A percentile compares a stretch with the other conserved stretches of the same genome.
phyloP scores from a whole-genome alignment of 2,113 vertebrate species.

The Falcunculus frontatus region DNA sequence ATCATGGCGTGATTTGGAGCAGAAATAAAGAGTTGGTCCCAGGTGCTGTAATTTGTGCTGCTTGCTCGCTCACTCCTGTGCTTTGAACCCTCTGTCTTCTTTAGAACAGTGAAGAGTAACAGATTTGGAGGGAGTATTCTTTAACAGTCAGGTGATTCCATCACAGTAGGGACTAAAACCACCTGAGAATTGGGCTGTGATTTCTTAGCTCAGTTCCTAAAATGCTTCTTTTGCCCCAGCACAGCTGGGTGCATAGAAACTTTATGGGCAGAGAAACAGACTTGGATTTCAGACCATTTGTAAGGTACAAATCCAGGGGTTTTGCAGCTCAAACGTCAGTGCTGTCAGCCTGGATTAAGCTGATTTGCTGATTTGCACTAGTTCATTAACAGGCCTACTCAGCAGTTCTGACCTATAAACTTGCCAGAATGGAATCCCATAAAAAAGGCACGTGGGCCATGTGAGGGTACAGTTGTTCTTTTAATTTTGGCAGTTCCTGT shows the following conservation, averaged over 20 bases:
- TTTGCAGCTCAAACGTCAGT: not conserved
- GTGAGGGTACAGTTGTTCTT: not conserved
- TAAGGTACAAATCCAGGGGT: conserved; percentile 12
- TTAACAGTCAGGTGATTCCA: not conserved
- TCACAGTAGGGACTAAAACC: not conserved
- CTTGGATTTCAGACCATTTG: not conserved
- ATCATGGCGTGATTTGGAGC: not conserved
- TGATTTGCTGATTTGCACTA: conserved; percentile 30
- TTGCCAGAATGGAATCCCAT: conserved; percentile 5
- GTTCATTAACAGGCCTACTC: conserved; percentile 8
- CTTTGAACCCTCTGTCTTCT: not conserved
- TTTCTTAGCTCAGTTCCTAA: not conserved
- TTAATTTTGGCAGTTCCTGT: not conserved
- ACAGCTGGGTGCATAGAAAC: not conserved
- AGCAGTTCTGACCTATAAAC: conserved; percentile 27
- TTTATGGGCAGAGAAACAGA: not conserved
- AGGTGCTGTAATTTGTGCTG: not conserved
- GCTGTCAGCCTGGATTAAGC: conserved; percentile 42
- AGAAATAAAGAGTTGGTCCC: not conserved
- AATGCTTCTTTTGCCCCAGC: not conserved
- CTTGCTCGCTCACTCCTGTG: not conserved
- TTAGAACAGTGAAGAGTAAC: not conserved
- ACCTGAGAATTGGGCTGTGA: not conserved
- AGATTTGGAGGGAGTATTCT: not conserved
- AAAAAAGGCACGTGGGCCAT: not conserved